Evolutionary conservation across 2,888 invertebrate genomes (phyloP), one percentile per base, ranked within the genome.

Genomic region (Gnatocerus cornutus): DNA sequence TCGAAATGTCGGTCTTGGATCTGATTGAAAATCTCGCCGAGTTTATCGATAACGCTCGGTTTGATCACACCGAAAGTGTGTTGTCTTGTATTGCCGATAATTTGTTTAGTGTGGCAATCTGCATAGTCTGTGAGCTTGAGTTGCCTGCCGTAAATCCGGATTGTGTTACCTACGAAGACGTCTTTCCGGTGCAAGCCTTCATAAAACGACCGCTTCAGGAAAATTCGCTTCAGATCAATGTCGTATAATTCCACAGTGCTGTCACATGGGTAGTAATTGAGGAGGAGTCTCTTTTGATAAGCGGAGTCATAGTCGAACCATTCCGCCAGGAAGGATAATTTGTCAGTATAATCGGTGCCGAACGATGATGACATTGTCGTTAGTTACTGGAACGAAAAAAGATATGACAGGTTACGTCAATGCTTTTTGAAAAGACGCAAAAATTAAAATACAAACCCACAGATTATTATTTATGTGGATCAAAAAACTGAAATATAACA

Each of bases 271-370:
- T 90, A 95, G 82, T 89, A 97, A 77, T 91, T 91, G 52, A 97
- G 85, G 78, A 91, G 88, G 83, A 94, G 96, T 71, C 90, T 90
- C 77, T 93, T 91, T 14, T 91, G 85, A 10, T 93, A 87, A 41
- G 90, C 90, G 0, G 94, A 91, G 78, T 93, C 90, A 75, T 90
- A 89, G 82, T 97, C 97, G 81, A 91, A 95, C 96, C 96, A 97
- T 86, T 96, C 95, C 1, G 93, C 93, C 68, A 90, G 83, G 84
- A 94, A 94, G 3, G 87, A 84, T 75, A 88, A 86, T 81, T 87
- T 88, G 65, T 89, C 87, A 66, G 78, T 85, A 77, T 87, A 89
- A 45, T 87, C 86, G 65, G 37, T 61, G 33, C 52, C 55, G 29
- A 48, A 59, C 59, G 68, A 50, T 27, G 45, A 29, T 55, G 68